phyloP scores from a whole-genome alignment of 1,140 invertebrate species.

The Parasteatoda tepidariorum region DNA sequence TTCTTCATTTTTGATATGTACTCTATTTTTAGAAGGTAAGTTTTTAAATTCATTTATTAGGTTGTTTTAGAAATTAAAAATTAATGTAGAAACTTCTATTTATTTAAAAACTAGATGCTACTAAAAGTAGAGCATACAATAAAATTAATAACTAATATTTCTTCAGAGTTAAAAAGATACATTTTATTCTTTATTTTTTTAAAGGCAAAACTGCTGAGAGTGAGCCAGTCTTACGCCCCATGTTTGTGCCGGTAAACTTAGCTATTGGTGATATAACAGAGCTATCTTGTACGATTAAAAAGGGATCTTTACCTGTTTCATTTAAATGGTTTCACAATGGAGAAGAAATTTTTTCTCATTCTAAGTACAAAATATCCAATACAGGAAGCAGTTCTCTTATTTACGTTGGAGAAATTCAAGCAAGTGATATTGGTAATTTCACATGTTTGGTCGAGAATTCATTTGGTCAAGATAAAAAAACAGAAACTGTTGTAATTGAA shows the following conservation, averaged over 20 bases:
- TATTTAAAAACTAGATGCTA: too few relatives aligned
- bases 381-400: background rate
- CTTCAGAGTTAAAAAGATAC: background rate
- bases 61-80: too few relatives aligned
- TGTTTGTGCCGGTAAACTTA: background rate
- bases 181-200: background rate
- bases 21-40: background rate
- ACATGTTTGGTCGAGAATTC: constrained; percentile 64
- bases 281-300: constrained; percentile 20
- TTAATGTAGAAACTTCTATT: too few relatives aligned
- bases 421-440: constrained; percentile 65
- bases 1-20: background rate
- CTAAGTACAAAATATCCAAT: background rate
- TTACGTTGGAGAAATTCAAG: constrained; percentile 19
- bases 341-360: background rate
- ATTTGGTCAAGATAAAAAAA: constrained; percentile 61
- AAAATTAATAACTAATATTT: background rate
- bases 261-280: constrained; percentile 8
- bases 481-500: constrained; percentile 27
- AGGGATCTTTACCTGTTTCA: background rate
- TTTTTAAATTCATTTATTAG: too few relatives aligned
- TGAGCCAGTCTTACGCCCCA: background rate
- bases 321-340: constrained; percentile 34
- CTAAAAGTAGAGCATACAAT: too few relatives aligned
- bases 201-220: background rate